Conservation (phyloP, 2,888 invertebrate species). For the Rhagium mordax region DNA sequence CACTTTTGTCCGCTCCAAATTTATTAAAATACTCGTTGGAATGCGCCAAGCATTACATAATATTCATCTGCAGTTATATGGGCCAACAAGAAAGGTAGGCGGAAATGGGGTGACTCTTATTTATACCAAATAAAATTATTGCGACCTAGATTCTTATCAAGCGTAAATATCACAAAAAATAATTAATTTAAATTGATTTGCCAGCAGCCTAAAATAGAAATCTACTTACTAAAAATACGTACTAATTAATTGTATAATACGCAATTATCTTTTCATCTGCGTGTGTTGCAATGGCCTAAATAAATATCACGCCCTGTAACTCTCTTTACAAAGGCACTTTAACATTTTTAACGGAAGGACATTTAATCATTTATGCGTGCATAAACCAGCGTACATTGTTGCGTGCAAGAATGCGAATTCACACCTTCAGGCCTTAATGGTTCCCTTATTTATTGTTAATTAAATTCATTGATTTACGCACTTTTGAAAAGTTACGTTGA, state of each 20-base stretch:
- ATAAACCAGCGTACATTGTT: neutral
- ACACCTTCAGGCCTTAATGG: slow-evolving; percentile 2
- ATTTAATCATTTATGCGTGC: slow-evolving; percentile 1
- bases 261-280: too few relatives aligned
- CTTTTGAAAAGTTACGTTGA: neutral
- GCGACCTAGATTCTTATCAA: too few relatives aligned
- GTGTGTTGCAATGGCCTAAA: too few relatives aligned
- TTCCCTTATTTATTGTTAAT: neutral
- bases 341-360: neutral
- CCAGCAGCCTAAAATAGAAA: too few relatives aligned
- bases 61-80: neutral
- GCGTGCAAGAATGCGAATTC: slow-evolving; percentile 8
- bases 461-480: neutral
- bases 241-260: too few relatives aligned
- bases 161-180: too few relatives aligned
- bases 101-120: too few relatives aligned
- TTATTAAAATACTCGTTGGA: neutral
- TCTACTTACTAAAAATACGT: too few relatives aligned
- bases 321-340: neutral
- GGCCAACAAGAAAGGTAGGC: too few relatives aligned
- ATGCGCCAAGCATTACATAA: neutral
- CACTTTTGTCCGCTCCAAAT: neutral
- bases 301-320: neutral
- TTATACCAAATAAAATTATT: too few relatives aligned
- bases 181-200: too few relatives aligned